phyloP scores from a whole-genome alignment of 2,797 vertebrate species.

The Hippoglossus hippoglossus region DNA sequence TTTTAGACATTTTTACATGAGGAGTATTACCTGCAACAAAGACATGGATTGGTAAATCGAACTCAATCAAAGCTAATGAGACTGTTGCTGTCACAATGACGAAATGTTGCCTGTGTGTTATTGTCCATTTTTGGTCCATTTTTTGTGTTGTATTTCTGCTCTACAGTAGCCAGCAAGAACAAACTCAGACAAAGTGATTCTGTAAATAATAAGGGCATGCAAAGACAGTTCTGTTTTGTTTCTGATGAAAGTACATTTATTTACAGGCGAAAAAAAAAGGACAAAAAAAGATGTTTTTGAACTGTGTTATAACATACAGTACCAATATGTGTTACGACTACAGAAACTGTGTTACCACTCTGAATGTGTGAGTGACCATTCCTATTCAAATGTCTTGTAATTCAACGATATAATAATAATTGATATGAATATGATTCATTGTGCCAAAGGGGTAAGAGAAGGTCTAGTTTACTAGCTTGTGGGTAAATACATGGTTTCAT shows the following conservation, averaged over 20 bases:
- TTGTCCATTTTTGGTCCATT: conserved; percentile 19
- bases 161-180: conserved; percentile 76
- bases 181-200: conserved; percentile 72
- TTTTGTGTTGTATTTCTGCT: conserved; percentile 64
- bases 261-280: conserved; percentile 75
- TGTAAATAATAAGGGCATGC: conserved; percentile 86
- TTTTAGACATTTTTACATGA: conserved; percentile 24
- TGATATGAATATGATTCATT: conserved; percentile 76
- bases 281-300: conserved; percentile 75
- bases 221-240: conserved; percentile 75
- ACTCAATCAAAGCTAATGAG: conserved; percentile 12
- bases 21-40: conserved; percentile 14
- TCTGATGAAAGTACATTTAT: conserved; percentile 67
- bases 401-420: conserved; percentile 75
- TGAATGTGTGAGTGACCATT: conserved; percentile 80
- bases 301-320: conserved; percentile 70
- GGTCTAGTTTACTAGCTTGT: conserved; percentile 68
- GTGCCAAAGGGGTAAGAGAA: conserved; percentile 82
- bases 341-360: conserved; percentile 80
- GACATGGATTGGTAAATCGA: not conserved
- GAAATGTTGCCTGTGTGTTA: conserved; percentile 30
- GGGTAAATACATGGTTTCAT: conserved; percentile 76
- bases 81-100: conserved; percentile 23
- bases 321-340: conserved; percentile 76
- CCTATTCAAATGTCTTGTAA: conserved; percentile 81